These are phyloP conservation scores for Meiosimyza decipiens DNA, from an alignment of 2,888 invertebrate genomes.

Conservation along the genomic window DNA sequence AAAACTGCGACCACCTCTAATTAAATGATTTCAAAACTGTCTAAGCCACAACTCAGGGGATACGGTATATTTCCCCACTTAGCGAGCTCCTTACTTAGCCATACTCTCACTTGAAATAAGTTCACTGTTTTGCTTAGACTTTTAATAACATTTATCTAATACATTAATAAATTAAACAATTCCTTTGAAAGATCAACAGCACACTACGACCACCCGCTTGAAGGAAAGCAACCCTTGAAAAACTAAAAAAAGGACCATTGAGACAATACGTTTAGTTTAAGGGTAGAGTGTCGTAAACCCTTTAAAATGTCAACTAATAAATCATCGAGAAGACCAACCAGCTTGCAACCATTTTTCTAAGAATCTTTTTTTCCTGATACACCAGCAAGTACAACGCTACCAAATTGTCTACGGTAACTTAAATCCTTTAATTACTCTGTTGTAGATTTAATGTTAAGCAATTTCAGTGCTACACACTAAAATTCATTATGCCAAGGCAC, in stretches of 20 bases:
- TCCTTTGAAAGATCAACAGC: constrained; percentile 51
- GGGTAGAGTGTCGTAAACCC: constrained; percentile 14
- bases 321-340: constrained; percentile 17
- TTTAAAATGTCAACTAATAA: constrained; percentile 30
- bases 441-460: constrained; percentile 19
- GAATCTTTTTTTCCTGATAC: not conserved
- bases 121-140: constrained; percentile 10
- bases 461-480: constrained; percentile 5
- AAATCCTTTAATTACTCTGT: constrained; percentile 23
- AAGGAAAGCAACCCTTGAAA: too few species aligned
- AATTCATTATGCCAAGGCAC: constrained; percentile 25
- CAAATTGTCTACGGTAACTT: constrained; percentile 4
- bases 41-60: too few species aligned
- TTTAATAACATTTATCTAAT: constrained; percentile 49
- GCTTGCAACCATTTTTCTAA: not conserved
- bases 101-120: not conserved
- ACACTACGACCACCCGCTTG: constrained; percentile 38
- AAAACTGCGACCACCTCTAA: too few species aligned
- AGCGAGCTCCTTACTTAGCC: not conserved
- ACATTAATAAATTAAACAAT: constrained; percentile 65
- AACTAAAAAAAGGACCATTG: too few species aligned
- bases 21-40: too few species aligned
- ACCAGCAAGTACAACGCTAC: not conserved
- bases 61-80: not conserved
- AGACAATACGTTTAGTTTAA: too few species aligned